phyloP scores from a whole-genome alignment of 2,888 invertebrate genomes.

The Coenonympha arcania region DNA sequence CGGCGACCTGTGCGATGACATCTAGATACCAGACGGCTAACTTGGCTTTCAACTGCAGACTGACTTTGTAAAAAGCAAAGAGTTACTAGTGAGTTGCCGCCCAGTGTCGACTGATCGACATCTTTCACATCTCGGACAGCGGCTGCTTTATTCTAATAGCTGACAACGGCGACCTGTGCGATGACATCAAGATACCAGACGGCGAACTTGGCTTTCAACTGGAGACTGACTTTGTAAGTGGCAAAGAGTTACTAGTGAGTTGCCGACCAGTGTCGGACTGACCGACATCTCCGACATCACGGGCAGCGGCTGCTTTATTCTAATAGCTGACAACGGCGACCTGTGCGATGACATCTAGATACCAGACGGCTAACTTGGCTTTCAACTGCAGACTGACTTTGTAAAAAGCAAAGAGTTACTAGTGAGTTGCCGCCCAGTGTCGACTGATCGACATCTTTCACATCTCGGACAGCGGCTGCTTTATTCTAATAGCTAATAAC shows the following conservation, averaged over 20 bases:
- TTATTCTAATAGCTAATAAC: slow-evolving; percentile 95
- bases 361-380: slow-evolving; percentile 94
- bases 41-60: slow-evolving; percentile 89
- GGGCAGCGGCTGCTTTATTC: slow-evolving; percentile 93
- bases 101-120: too few species aligned
- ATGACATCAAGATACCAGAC: slow-evolving; percentile 97
- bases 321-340: slow-evolving; percentile 97
- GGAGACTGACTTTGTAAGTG: slow-evolving; percentile 87
- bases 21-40: slow-evolving; percentile 95
- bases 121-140: slow-evolving; percentile 92
- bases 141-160: slow-evolving; percentile 95
- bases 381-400: slow-evolving; percentile 88
- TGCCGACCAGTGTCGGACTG: slow-evolving; percentile 82
- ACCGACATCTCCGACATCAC: slow-evolving; percentile 89
- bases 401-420: slow-evolving; percentile 91
- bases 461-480: slow-evolving; percentile 95
- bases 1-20: slow-evolving; percentile 95
- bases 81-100: slow-evolving; percentile 80
- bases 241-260: slow-evolving; percentile 89
- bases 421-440: slow-evolving; percentile 64
- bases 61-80: slow-evolving; percentile 91
- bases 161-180: slow-evolving; percentile 94
- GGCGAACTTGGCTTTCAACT: slow-evolving; percentile 92
- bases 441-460: slow-evolving; percentile 87
- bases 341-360: slow-evolving; percentile 96